Base-by-base conservation (phyloP, 2,797 vertebrate species). In the Gambelia wislizenii region DNA sequence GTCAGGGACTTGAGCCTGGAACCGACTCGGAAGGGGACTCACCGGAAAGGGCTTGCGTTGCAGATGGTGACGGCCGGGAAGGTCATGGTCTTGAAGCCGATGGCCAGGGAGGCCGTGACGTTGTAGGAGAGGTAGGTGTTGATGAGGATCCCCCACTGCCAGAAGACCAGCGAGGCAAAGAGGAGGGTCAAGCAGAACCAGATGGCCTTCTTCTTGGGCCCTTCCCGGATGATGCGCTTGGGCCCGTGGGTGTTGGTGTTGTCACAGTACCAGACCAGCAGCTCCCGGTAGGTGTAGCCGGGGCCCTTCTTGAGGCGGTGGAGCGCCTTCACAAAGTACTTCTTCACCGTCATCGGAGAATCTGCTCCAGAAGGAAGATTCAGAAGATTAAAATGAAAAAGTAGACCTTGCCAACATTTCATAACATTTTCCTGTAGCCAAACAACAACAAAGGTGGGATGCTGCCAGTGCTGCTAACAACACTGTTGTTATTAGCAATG, bases 211-310 rank as follows among this genome's bases (percentile, higher is more conserved):
- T 98, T 98, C 95, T 98, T 98, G 0, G 97, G 97, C 6, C 97
- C 97, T 91, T 98, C 97, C 3, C 96, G 94, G 95, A 98, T 96
- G 93, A 98, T 97, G 91, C 97, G 97, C 92, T 97, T 97, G 30
- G 97, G 97, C 76, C 97, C 97, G 0, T 98, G 97, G 0, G 97
- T 98, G 95, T 98, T 98, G 94, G 97, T 98, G 94, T 98, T 98
- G 93, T 97, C 95, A 0, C 97, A 98, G 94, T 97, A 98, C 97
- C 97, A 98, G 85, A 98, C 95, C 89, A 98, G 96, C 90, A 98
- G 96, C 95, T 98, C 97, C 92, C 96, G 96, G 93, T 97, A 97
- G 0, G 97, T 97, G 93, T 98, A 98, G 36, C 97, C 97, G 0
- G 97, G 97, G 77, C 97, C 97, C 93, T 98, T 98, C 96, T 98